Conservation (phyloP, 2,797 vertebrate genomes). For the Peromyscus eremicus region DNA sequence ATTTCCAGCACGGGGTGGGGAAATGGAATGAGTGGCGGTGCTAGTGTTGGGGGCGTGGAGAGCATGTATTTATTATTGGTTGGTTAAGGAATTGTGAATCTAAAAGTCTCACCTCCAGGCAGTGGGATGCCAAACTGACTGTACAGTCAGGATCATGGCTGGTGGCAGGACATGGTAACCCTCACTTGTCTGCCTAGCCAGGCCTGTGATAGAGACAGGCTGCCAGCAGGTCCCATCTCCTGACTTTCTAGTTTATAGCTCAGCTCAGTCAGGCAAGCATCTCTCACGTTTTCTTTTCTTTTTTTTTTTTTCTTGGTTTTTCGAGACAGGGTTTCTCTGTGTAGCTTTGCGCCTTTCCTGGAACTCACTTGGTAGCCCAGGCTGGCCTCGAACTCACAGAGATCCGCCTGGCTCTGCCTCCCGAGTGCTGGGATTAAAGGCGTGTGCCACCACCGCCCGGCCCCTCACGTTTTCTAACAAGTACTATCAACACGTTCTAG, state of each 20-base stretch:
- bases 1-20: not conserved
- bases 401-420: too few relatives aligned
- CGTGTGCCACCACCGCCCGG: too few relatives aligned
- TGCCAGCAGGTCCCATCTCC: not conserved
- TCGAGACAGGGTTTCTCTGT: too few relatives aligned
- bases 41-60: not conserved
- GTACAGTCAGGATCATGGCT: slow-evolving; percentile 22
- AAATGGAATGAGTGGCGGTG: not conserved
- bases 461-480: slow-evolving; percentile 42
- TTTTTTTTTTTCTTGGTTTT: too few relatives aligned
- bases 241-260: slow-evolving; percentile 38
- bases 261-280: slow-evolving; percentile 31
- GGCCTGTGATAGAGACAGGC: not conserved
- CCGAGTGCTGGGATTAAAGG: too few relatives aligned
- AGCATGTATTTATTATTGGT: not conserved
- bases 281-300: slow-evolving; percentile 44
- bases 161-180: not conserved
- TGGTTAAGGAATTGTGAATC: slow-evolving; percentile 34
- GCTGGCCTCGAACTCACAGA: too few relatives aligned
- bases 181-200: not conserved
- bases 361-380: too few relatives aligned
- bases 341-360: too few relatives aligned
- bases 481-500: slow-evolving; percentile 19
- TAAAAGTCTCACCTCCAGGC: not conserved
- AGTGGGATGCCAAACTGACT: slow-evolving; percentile 30